Evolutionary conservation across 1,140 invertebrate species (phyloP), one percentile per base, ranked within the genome.

Genomic region (Lepidurus packardi): DNA sequence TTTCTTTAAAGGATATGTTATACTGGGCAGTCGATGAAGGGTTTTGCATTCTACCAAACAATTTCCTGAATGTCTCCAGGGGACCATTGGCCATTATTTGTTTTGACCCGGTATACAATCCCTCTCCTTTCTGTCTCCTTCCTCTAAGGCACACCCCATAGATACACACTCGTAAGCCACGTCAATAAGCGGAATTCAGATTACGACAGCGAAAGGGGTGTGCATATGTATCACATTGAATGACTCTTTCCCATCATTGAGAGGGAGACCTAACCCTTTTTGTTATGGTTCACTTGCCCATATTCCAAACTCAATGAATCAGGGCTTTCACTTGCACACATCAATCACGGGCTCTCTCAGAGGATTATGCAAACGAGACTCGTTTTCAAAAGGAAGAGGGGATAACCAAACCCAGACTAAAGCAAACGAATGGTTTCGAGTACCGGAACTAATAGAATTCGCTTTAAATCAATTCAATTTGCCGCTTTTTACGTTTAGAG

Each of bases 271-370:
- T 16, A 65, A 65, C 53, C 53, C 53, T 65, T 65, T 65, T 65
- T 65, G n/a, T 65, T 65, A 9, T 65, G 53, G 53, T 65, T 65
- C 53, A 65, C 53, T 65, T 65, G 53, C 53, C 53, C 53, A n/a
- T 65, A 65, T 16, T 65, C 3, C 53, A 21, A 65, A n/a, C 53
- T 65, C 34, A 34, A 34, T 34, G 34, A 34, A 34, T 34, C 16
- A 65, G 53, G 53, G 53, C 53, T 21, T 65, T 65, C 53, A 65
- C 16, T 65, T 11, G 13, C 53, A 65, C 21, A 21, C 53, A 65
- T 13, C 53, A 65, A 65, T 65, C 53, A 65, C 53, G 53, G 53
- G 53, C 21, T 21, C 21, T 21, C 21, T 47, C 21, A 65, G 53
- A n/a, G 53, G 53, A 21, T 65, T n/a, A 65, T 65, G 53, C 53